Base-by-base conservation (phyloP, 2,113 vertebrate genomes). In the Sphyrna mokarran region DNA sequence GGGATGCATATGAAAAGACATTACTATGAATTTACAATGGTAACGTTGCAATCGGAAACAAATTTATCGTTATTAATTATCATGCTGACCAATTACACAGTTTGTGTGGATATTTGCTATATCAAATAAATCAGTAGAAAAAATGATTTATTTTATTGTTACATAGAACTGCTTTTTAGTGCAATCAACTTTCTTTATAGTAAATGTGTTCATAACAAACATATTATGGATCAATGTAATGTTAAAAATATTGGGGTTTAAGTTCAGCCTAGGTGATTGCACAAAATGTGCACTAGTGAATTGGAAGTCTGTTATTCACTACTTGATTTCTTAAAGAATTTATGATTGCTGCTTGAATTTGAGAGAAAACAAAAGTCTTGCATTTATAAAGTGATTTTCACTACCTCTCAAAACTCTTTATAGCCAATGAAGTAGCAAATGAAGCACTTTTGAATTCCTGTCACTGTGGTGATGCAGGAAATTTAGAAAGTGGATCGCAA, bases 51-150 rank as follows among this genome's bases (percentile, higher is more conserved):
- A 96, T 96, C 97, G 96, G 97, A 97, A 97, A 97, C 98, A 98
- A 98, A 98, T 98, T 98, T 96, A 98, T 98, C 98, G 97, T 97
- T 97, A 97, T 96, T 98, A 99, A 99, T 99, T 99, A 99, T 93
- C 11, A 11, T 43, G 33, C 69, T 94, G n/a, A 37, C 22, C n/a
- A 23, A 69, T 69, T 70, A 18, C 87, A 94, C 66, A 29, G 94
- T 72, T 95, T 95, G 23, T 23, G 43, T 76, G 69, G 48, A 26
- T 26, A 48, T 43, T 93, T 93, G 23, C 13, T 29, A 90, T 33
- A 61, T 14, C 54, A 90, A 20, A 26, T 54, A 95, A 72, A 54
- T 95, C 29, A 95, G 43, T 95, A 48, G 10, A 68, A 72, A 37
- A 18, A 40, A 43, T 91, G 33, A 66, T 93, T 93, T 37, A 61